Evolutionary conservation across 1,140 invertebrate genomes (phyloP).

Genomic region (Camponotus vicinus): DNA sequence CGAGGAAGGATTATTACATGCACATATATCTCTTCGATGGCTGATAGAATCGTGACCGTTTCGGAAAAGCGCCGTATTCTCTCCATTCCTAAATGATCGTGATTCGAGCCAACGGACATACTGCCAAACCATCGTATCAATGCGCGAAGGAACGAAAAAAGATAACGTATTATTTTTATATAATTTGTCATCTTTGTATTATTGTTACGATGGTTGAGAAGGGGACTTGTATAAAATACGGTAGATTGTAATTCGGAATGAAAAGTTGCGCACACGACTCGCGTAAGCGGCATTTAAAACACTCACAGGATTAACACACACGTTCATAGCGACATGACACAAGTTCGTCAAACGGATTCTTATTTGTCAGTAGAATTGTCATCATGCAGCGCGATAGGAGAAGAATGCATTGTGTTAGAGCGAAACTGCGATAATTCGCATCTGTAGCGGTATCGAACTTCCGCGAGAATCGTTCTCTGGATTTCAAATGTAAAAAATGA

Average conservation of each 20-base stretch:
- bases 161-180: conserved; percentile 84
- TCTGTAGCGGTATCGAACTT: conserved; percentile 67
- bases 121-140: conserved; percentile 79
- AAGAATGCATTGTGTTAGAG: conserved; percentile 67
- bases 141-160: conserved; percentile 69
- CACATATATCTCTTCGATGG: conserved; percentile 36
- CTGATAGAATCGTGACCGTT: conserved; percentile 49
- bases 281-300: conserved; percentile 28
- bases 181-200: conserved; percentile 79
- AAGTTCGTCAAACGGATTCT: background rate
- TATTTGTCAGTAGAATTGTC: conserved; percentile 34
- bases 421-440: conserved; percentile 70
- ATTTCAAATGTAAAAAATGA: conserved; percentile 42
- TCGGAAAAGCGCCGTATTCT: conserved; percentile 40
- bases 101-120: conserved; percentile 52
- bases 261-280: background rate
- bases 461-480: conserved; percentile 43
- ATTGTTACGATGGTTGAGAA: conserved; percentile 78
- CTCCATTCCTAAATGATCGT: conserved; percentile 56
- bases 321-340: conserved; percentile 1
- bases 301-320: background rate
- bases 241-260: conserved; percentile 39
- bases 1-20: conserved; percentile 23
- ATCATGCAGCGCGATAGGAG: background rate
- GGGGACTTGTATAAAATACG: conserved; percentile 69